Base-by-base conservation (phyloP, 2,113 vertebrate species). In the Leucopsar rothschildi region DNA sequence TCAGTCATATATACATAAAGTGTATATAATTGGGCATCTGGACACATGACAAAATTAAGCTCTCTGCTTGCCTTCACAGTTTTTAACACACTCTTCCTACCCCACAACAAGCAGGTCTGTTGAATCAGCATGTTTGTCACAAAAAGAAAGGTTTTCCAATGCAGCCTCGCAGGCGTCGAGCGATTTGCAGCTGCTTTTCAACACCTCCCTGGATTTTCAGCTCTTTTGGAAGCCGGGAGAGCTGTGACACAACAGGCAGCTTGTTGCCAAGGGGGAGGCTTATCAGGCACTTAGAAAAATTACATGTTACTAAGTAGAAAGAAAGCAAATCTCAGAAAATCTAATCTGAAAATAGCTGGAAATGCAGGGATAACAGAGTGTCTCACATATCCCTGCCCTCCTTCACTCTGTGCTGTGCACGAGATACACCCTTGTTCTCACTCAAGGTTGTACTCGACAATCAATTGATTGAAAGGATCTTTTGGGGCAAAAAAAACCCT, bases 21-120 rank as follows among this genome's bases (percentile, higher is more conserved):
- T 7, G 2, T 6, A 7, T 22, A 22, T 28, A 45, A 53, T 14
- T 61, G n/a, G 59, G 15, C 11, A 60, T 31, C 40, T 53, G 47
- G 64, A 65, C n/a, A 35, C 13, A 2, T 0, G 28, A 56, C 31
- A 40, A 73, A 73, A 84, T 3, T 2, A 7, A 63, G 25, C 27
- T 81, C 35, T 56, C 61, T 55, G 44, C 29, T 52, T 55, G 60
- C 33, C 45, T 39, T 64, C 69, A 15, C n/a, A 25, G 57, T 49
- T 63, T 82, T 39, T 61, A 33, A 39, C 25, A 17, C 27, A 8
- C 21, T 24, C 40, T 31, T 35, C 10, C n/a, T 45, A 13, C 33
- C 18, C 4, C 0, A 1, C 40, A 72, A 13, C 5, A 4, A 0
- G 17, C 37, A 61, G 22, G 12, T 49, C 45, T 70, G 56, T 40